phyloP scores from a whole-genome alignment of 23 tunicate species.

The Trididemnum clinides region DNA sequence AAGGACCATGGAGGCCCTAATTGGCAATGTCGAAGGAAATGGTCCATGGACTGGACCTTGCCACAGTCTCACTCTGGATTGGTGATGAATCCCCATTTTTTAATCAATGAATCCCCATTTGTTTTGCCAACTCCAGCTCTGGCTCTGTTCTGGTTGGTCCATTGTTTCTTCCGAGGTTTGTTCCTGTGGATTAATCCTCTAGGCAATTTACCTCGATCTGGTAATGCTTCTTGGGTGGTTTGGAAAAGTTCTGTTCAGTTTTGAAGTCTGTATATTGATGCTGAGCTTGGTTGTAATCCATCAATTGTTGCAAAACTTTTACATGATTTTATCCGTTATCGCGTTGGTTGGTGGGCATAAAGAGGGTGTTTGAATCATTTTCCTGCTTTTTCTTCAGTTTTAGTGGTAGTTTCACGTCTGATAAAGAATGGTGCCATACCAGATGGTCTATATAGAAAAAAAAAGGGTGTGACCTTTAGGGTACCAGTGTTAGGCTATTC shows the following conservation, averaged over 20 bases:
- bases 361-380: neutral
- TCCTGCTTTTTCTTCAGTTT: neutral
- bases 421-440: neutral
- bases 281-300: neutral
- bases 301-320: neutral
- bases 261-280: neutral
- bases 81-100: too few relatives aligned
- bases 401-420: neutral
- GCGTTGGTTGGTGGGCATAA: neutral
- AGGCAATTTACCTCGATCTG: neutral
- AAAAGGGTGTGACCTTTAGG: neutral
- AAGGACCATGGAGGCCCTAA: too few relatives aligned
- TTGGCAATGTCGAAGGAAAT: too few relatives aligned
- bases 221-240: neutral
- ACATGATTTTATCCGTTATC: neutral
- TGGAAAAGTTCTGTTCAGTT: neutral
- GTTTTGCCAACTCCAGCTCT: too few relatives aligned
- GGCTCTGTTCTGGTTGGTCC: neutral
- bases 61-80: too few relatives aligned
- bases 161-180: neutral
- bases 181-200: too few relatives aligned
- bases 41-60: too few relatives aligned
- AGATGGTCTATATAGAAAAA: neutral
- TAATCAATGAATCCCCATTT: too few relatives aligned
- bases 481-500: conserved; percentile 7